Evolutionary conservation across 2,113 vertebrate genomes (phyloP).

Genomic region (Vidua chalybeata): DNA sequence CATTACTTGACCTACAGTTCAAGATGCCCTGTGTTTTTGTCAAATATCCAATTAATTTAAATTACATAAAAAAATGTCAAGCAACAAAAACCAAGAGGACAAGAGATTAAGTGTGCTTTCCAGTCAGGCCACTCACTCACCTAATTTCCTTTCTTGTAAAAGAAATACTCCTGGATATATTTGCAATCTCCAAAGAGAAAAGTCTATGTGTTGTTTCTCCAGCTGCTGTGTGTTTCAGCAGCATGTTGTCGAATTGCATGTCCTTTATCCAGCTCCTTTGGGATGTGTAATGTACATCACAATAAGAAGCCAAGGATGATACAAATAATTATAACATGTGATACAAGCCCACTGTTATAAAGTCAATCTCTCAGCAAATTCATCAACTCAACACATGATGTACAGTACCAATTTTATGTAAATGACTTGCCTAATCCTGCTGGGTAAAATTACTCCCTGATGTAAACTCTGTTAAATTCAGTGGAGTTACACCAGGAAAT

Average conservation of each 20-base stretch:
- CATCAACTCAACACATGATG: slow-evolving; percentile 29
- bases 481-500: slow-evolving; percentile 19
- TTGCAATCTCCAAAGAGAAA: slow-evolving; percentile 22
- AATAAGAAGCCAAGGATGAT: slow-evolving; percentile 49
- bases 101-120: neutral
- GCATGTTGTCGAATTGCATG: neutral
- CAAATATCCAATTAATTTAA: slow-evolving; percentile 23
- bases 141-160: neutral
- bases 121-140: neutral
- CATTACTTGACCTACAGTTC: neutral
- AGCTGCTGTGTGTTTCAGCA: slow-evolving; percentile 1
- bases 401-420: slow-evolving; percentile 59
- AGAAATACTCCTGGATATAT: slow-evolving; percentile 20
- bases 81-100: neutral
- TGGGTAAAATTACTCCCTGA: slow-evolving; percentile 50
- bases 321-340: slow-evolving; percentile 58
- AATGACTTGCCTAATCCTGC: slow-evolving; percentile 48
- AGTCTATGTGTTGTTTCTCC: slow-evolving; percentile 1
- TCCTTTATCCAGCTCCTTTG: slow-evolving; percentile 36
- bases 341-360: slow-evolving; percentile 38
- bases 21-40: neutral
- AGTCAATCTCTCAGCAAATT: slow-evolving; percentile 59
- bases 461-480: slow-evolving; percentile 38
- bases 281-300: slow-evolving; percentile 40
- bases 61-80: neutral